phyloP scores from a whole-genome alignment of 1,140 invertebrate genomes.

The Heliconius hermathena region DNA sequence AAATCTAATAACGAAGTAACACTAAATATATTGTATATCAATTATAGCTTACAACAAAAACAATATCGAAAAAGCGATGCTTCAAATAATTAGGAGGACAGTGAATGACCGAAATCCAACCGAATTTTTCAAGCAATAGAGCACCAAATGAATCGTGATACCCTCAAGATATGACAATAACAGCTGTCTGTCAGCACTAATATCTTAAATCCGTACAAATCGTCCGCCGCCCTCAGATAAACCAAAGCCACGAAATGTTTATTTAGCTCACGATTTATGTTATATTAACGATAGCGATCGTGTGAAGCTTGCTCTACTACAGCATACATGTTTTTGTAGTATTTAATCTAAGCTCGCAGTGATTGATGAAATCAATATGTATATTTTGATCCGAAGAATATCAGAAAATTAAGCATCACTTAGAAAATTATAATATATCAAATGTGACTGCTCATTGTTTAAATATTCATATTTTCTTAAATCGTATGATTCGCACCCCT shows the following conservation, averaged over 20 bases:
- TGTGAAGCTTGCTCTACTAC: not conserved
- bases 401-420: too few relatives aligned
- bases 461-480: too few relatives aligned
- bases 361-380: not conserved
- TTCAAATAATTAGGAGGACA: constrained; percentile 19
- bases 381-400: too few relatives aligned
- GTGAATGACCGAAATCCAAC: constrained; percentile 13
- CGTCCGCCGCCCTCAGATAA: constrained; percentile 56
- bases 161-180: constrained; percentile 33
- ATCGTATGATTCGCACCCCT: too few relatives aligned
- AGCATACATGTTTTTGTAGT: not conserved
- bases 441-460: too few relatives aligned
- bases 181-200: constrained; percentile 50
- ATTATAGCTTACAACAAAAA: constrained; percentile 4
- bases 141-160: constrained; percentile 18
- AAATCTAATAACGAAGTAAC: not conserved
- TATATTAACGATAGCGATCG: constrained; percentile 13
- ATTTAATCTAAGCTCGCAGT: not conserved
- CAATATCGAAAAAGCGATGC: constrained; percentile 17
- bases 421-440: too few relatives aligned
- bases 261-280: constrained; percentile 47
- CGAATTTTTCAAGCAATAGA: constrained; percentile 6
- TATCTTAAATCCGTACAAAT: constrained; percentile 61
- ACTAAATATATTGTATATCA: constrained; percentile 15
- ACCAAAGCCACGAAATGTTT: constrained; percentile 56